phyloP scores from a whole-genome alignment of 2,797 vertebrate genomes.

The Oophaga sylvatica region DNA sequence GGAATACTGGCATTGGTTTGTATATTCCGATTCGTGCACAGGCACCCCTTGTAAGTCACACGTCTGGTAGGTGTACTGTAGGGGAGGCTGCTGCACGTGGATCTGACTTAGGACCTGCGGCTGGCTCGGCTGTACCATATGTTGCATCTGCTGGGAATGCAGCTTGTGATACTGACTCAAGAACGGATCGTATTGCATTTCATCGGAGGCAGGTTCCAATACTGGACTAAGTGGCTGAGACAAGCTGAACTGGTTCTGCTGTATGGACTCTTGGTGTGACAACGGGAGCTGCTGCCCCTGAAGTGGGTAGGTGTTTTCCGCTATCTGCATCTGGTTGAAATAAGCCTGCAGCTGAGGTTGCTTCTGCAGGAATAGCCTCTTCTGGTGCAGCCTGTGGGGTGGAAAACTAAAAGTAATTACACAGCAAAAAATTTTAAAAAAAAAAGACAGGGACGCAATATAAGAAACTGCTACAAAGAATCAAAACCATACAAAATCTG shows the following conservation, averaged over 20 bases:
- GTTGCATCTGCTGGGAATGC: conserved; percentile 64
- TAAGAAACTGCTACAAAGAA: background rate
- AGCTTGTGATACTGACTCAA: conserved; percentile 78
- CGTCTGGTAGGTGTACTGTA: conserved; percentile 77
- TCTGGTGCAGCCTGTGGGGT: conserved; percentile 88
- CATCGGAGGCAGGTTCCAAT: conserved; percentile 82
- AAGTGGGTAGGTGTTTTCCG: conserved; percentile 82
- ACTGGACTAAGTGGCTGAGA: conserved; percentile 82
- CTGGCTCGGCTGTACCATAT: conserved; percentile 63
- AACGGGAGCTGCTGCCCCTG: conserved; percentile 70
- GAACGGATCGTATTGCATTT: conserved; percentile 84
- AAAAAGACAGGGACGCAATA: background rate
- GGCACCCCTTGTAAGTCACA: conserved; percentile 72
- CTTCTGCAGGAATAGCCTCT: conserved; percentile 93
- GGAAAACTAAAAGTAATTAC: conserved; percentile 52
- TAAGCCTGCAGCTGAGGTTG: conserved; percentile 94
- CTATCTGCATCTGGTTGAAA: conserved; percentile 99
- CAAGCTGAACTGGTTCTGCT: conserved; percentile 74
- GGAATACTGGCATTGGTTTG: conserved; percentile 79
- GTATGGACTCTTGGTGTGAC: conserved; percentile 68
- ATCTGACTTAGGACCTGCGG: conserved; percentile 58
- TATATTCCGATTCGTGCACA: conserved; percentile 73
- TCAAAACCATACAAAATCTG: background rate
- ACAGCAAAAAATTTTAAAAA: background rate
- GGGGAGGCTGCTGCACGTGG: conserved; percentile 66